Conservation (phyloP, 2,113 vertebrate species). For the Puffinus mauretanicus region DNA sequence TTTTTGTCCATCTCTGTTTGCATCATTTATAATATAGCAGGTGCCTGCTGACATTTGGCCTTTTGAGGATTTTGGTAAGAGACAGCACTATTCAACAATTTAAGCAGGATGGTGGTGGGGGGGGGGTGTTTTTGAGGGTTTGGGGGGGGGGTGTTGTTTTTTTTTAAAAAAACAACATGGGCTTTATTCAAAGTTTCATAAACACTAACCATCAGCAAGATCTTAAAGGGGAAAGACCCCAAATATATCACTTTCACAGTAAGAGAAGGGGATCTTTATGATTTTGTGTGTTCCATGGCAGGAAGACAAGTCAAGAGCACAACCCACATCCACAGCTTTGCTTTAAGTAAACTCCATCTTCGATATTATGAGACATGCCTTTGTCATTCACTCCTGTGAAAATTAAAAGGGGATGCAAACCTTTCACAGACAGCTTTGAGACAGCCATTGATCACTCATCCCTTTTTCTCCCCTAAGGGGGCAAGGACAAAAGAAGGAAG, state of each 20-base stretch:
- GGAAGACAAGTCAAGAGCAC: neutral
- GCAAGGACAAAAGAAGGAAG: neutral
- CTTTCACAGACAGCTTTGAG: neutral
- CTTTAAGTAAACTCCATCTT: neutral
- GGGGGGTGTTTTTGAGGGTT: neutral
- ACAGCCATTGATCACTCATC: neutral
- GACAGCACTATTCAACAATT: neutral
- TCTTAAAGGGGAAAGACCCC: neutral
- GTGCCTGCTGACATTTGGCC: neutral
- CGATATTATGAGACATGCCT: fast-evolving
- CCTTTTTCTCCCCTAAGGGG: neutral
- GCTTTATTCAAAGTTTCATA: neutral
- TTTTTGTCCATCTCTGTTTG: neutral
- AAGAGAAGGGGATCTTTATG: neutral
- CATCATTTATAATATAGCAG: neutral
- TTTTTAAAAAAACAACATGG: neutral
- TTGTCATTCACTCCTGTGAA: neutral
- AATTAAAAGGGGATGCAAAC: neutral
- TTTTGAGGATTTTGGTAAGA: neutral
- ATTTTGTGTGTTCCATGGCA: neutral
- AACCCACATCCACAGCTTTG: neutral
- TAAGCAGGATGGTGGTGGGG: neutral
- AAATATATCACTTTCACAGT: neutral
- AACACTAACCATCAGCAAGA: neutral
- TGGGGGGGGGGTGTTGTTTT: too few relatives aligned